phyloP scores from a whole-genome alignment of 2,888 invertebrate genomes.

The Patella ulyssiponensis region DNA sequence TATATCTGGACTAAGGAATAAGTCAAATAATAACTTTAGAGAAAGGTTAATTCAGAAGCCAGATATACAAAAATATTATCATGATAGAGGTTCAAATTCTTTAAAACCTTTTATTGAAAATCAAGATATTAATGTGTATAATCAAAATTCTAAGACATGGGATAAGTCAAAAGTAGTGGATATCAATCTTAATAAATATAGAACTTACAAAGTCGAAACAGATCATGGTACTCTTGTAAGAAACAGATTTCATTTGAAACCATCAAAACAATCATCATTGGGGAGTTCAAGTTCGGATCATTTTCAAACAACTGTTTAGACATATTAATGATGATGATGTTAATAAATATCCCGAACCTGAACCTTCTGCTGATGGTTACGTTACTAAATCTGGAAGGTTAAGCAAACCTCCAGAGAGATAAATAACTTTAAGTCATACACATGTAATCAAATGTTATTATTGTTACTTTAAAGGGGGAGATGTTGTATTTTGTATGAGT shows the following conservation, averaged over 20 bases:
- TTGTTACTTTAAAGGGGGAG: too few species aligned
- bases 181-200: background rate
- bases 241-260: slow-evolving; percentile 7
- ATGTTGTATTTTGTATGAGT: too few species aligned
- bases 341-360: background rate
- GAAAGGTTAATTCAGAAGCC: background rate
- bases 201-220: slow-evolving; percentile 2
- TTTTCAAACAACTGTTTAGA: background rate
- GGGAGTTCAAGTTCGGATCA: too few species aligned
- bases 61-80: background rate
- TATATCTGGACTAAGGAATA: background rate
- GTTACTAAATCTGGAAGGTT: slow-evolving; percentile 1
- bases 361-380: background rate
- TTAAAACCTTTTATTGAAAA: background rate
- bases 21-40: background rate
- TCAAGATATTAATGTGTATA: background rate
- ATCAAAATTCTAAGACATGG: slow-evolving; percentile 1
- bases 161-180: background rate
- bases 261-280: background rate
- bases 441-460: too few species aligned
- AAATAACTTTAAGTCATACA: too few species aligned
- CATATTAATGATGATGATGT: background rate
- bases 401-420: background rate
- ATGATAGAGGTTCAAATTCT: background rate
- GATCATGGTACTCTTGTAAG: background rate